Conservation (phyloP, 1,140 invertebrate species). For the Bombus balteatus region DNA sequence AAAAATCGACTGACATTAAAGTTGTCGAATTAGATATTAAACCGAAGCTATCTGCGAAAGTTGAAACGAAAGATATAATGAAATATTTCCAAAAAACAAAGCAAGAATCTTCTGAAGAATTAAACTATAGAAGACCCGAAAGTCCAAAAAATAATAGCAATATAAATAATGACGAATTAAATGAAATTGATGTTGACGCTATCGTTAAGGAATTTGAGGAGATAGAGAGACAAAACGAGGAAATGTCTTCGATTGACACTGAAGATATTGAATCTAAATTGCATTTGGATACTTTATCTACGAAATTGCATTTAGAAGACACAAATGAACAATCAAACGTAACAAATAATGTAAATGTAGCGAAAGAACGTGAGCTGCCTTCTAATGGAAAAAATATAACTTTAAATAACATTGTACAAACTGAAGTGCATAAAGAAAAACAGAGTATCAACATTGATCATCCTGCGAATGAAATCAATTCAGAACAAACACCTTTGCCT, state of each 20-base stretch:
- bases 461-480: not conserved
- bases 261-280: slow-evolving; percentile 5
- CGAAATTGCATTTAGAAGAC: not conserved
- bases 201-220: slow-evolving; percentile 46
- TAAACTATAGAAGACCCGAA: not conserved
- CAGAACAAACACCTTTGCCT: not conserved
- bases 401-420: not conserved
- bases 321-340: not conserved
- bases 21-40: slow-evolving; percentile 71
- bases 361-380: not conserved
- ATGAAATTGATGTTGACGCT: slow-evolving; percentile 14
- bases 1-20: slow-evolving; percentile 37
- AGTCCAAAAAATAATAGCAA: not conserved
- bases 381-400: not conserved
- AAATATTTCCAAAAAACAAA: slow-evolving; percentile 75
- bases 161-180: slow-evolving; percentile 13
- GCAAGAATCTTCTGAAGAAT: slow-evolving; percentile 13
- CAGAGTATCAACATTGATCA: not conserved
- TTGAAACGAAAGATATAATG: slow-evolving; percentile 74
- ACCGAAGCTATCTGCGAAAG: slow-evolving; percentile 74
- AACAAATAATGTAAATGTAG: not conserved
- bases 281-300: not conserved
- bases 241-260: not conserved
- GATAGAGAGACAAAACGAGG: slow-evolving; percentile 33
- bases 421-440: not conserved